Evolutionary conservation across 2,113 vertebrate species (phyloP).

Genomic region (Macaca fascicularis): DNA sequence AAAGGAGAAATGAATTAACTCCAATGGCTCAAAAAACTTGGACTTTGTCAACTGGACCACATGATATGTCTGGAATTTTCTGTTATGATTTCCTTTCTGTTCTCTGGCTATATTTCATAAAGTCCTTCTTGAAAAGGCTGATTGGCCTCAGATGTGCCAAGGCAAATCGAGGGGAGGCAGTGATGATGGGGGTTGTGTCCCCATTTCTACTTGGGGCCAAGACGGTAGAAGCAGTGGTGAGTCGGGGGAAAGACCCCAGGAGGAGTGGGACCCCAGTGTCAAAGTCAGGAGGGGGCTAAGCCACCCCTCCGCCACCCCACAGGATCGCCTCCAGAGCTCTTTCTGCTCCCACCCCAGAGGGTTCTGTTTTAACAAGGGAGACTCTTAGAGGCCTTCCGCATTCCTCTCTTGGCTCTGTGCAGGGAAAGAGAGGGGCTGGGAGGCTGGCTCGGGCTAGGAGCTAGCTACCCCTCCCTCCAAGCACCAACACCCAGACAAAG

Average conservation of each 20-base stretch:
- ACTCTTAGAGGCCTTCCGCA: neutral
- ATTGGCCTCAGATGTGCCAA: constrained; percentile 60
- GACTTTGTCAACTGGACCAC: constrained; percentile 59
- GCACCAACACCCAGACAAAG: neutral
- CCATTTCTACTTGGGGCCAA: neutral
- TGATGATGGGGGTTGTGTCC: neutral
- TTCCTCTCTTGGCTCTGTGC: neutral
- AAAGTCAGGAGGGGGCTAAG: neutral
- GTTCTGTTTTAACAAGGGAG: neutral
- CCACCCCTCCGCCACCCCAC: too few relatives aligned
- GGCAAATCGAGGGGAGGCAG: neutral
- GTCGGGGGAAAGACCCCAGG: neutral
- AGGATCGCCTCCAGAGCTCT: neutral
- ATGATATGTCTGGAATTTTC: constrained; percentile 73
- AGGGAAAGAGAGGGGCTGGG: neutral
- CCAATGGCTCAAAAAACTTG: constrained; percentile 52
- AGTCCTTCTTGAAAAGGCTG: constrained; percentile 50
- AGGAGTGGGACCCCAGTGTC: neutral
- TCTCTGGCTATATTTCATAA: constrained; percentile 65
- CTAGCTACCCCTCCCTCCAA: neutral
- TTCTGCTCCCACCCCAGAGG: neutral
- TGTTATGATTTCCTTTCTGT: constrained; percentile 71
- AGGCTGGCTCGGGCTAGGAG: neutral
- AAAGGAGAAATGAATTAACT: constrained; percentile 43
- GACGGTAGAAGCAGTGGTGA: neutral